A percentile compares a stretch with the other conserved stretches of the same genome.
phyloP scores from a whole-genome alignment of 2,888 invertebrate genomes.

The Autographa gamma region DNA sequence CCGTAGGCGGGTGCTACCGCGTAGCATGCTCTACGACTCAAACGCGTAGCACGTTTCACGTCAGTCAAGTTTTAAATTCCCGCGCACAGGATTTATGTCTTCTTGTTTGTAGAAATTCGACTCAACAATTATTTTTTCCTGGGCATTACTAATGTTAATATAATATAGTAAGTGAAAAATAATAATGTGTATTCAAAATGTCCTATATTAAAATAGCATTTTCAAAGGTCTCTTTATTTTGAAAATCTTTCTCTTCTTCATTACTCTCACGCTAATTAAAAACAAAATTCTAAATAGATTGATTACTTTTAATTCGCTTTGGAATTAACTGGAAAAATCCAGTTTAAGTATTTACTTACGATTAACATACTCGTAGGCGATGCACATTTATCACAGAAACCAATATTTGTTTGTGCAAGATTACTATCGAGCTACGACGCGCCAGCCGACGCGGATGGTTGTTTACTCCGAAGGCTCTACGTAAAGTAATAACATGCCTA shows the following conservation, averaged over 20 bases:
- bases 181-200: no score
- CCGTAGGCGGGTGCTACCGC: not conserved
- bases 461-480: conserved; percentile 21
- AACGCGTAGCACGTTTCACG: not conserved
- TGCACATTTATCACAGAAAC: conserved; percentile 23
- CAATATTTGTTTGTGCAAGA: conserved; percentile 47
- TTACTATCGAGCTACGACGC: conserved; percentile 24
- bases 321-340: no score
- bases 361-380: conserved; percentile 8
- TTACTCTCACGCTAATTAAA: no score
- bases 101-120: no score
- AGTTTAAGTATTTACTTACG: not conserved
- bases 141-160: no score
- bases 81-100: conserved; percentile 23
- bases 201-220: no score
- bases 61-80: conserved; percentile 6
- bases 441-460: conserved; percentile 12
- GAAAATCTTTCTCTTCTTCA: no score
- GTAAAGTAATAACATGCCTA: not conserved
- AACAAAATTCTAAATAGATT: no score
- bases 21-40: not conserved
- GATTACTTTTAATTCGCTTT: no score
- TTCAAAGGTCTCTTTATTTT: no score
- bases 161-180: no score
- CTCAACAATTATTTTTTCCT: no score